Evolutionary conservation across 2,888 invertebrate genomes (phyloP), one percentile per base, ranked within the genome.

Genomic region (Calliopum simillimum): DNA sequence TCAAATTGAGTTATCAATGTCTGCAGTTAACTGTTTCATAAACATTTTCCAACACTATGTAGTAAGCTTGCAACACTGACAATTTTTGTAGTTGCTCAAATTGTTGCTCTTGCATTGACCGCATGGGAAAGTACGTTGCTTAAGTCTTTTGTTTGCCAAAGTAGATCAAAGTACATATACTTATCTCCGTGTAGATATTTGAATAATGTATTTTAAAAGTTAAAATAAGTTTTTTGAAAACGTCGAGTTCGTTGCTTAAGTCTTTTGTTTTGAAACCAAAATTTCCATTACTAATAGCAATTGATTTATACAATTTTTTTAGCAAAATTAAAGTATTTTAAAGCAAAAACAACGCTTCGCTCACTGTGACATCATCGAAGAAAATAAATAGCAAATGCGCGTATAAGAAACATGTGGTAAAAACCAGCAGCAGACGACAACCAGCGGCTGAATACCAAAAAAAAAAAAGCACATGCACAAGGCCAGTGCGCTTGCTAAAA

Each of bases 381-480:
- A 25, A 53, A 41, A 49, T n/a, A 53, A 41, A 49, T n/a, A 64
- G 8, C 41, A 46, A 16, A 56, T 13, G 23, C n/a, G n/a, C n/a
- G n/a, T n/a, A n/a, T n/a, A n/a, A n/a, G n/a, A n/a, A 46, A 66
- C 33, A 8, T 33, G 33, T 8, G 33, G 33, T 4, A 33, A 56
- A 58, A 53, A 8, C 41, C 63, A 62, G 56, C 61, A 14, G 25
- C n/a, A n/a, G n/a, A n/a, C n/a, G 33, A 33, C 33, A 33, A 21
- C 3, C 25, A 21, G 8, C 43, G 55, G 16, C 33, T 4, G 14
- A 44, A 41, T 3, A 51, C n/a, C 14, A 23, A 64, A n/a, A 51
- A 41, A 1, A 33, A 64, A 43, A 55, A 19, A 25, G 55, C 41
- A 53, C 53, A 58, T 13, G 46, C 66, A 56, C 66, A 66, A 66